Conservation (phyloP, 2,113 vertebrate species). For the Opisthocomus hoazin region DNA sequence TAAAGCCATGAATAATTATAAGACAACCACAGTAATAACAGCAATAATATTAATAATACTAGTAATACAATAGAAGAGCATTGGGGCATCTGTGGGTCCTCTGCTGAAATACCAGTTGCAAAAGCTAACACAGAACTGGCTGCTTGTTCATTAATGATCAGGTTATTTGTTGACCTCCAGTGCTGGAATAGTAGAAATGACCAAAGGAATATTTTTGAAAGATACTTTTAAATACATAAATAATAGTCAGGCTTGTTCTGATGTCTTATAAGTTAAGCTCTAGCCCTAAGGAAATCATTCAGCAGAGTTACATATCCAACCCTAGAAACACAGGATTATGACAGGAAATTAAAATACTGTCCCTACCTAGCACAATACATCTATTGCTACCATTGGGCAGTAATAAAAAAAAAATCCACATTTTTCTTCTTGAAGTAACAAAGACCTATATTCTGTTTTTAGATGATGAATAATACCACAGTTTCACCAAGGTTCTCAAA, state of each 20-base stretch:
- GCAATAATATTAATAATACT: neutral
- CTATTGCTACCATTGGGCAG: neutral
- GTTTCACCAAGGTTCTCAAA: neutral
- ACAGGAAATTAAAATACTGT: neutral
- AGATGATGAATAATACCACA: neutral
- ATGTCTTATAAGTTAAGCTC: neutral
- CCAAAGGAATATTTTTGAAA: neutral
- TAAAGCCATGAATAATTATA: neutral
- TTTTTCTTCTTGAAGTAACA: neutral
- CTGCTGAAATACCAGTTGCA: neutral
- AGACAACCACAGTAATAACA: neutral
- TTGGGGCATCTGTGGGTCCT: neutral
- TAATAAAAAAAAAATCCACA: neutral
- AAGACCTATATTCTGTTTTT: neutral
- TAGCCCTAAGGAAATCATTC: neutral
- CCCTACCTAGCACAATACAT: neutral
- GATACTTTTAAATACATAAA: neutral
- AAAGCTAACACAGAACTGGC: neutral
- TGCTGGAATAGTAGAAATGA: neutral
- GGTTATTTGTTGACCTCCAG: neutral
- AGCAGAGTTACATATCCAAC: neutral
- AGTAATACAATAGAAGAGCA: neutral
- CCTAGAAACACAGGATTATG: neutral
- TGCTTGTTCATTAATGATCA: neutral
- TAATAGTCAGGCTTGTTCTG: neutral